Base-by-base conservation (phyloP, 2,113 vertebrate species). In the Physeter macrocephalus region DNA sequence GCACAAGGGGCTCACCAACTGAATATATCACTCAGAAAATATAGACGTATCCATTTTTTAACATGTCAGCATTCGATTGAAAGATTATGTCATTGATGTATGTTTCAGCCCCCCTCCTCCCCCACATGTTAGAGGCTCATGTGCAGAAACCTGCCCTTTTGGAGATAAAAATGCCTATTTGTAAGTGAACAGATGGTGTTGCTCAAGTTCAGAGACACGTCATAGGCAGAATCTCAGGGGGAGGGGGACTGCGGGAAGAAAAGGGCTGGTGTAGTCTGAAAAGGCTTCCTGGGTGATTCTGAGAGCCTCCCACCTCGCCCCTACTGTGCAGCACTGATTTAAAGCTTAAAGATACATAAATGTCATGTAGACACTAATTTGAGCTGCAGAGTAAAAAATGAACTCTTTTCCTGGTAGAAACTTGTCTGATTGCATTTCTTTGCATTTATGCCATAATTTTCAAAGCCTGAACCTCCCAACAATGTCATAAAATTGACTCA, bases 81-180 rank as follows among this genome's bases (percentile, higher is more conserved):
- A 95, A 96, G 88, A 94, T 88, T 80, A 84, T 93, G 85, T 87
- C 39, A 90, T 6, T 88, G 75, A 85, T 95, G 72, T 86, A 25
- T 93, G 59, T 74, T 93, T 96, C 39, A 52, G 72, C 34, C 15
- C 20, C 12, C 3, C 27, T 27, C 1, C 9, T 10, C 13, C 20
- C 25, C 29, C 39, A 49, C 36, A 54, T 82, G 54, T 54, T 71
- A 95, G 84, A 86, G n/a, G 36, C 57, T 92, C 93, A 66, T 92
- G 78, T 95, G 91, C 67, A 92, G 59, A 97, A 95, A 86, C 46
- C 95, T 96, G 97, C 82, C 96, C 93, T 96, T 97, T 96, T 96
- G 78, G 86, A 96, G 97, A 98, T 97, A 96, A 97, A 96, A 93
- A 96, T 86, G 82, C 78, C 77, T 96, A 87, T 97, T 97, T 96